Evolutionary conservation across 2,888 invertebrate species (phyloP), one percentile per base, ranked within the genome.

Genomic region (Chloroclysta siterata): DNA sequence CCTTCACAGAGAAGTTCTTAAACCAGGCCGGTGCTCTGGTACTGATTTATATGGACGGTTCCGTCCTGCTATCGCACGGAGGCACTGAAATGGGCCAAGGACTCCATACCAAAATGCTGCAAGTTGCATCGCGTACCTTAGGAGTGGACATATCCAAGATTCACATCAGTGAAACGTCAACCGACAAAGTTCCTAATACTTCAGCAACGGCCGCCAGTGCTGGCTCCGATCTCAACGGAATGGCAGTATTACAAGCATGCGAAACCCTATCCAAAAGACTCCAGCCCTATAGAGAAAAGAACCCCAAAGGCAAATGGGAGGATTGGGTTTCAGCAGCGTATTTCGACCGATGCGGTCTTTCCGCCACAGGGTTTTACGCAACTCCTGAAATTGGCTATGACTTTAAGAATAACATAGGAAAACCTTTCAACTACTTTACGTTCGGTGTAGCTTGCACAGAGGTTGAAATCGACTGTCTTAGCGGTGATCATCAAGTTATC

Each of bases 31-130:
- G 98, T 7, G 98, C 98, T 0, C 89, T 99, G 58, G 94, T 99
- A 1, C 95, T 97, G 47, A 94, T 98, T n/a, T 98, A 99, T 81
- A 93, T 93, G 0, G 97, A 97, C 84, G 98, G 98, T 0, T 97
- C 98, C 0, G 97, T 99, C 2, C 92, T 99, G 11, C 76, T 99
- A 15, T 95, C 96, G 0, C 98, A 98, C 81, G 98, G 98, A 39
- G 99, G 98, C n/a, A 96, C 97, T 8, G 99, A 99, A 94, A 99
- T 99, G 96, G 99, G 99, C 0, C 99, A 99, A 90, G 99, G 99
- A 0, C 91, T 99, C 5, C 97, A 98, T 82, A 99, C 98, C 0
- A 99, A 99, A 93, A 98, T 98, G 96, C 95, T 98, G 58, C 98
- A 99, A 94, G 95, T 98, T 11, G 97, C 97, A 4, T 96, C 97